Base-by-base conservation (phyloP, 2,888 invertebrate genomes). In the Panorpa germanica region DNA sequence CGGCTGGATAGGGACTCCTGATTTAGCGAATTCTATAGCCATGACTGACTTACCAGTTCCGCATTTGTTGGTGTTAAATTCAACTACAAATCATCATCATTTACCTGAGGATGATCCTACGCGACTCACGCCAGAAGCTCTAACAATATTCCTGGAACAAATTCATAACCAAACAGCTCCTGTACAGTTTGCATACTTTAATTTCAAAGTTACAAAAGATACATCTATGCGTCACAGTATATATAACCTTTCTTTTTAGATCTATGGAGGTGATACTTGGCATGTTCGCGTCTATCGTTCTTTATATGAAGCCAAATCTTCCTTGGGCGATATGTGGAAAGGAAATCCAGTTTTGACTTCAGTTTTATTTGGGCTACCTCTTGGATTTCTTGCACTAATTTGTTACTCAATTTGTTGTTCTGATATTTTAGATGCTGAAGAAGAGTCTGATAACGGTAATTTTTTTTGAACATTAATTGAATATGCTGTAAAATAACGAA, bases 351-450 rank as follows among this genome's bases (percentile, higher is more conserved):
- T 95, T 36, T 59, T 98, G 35, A 91, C 93, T 4, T 66, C 86
- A 17, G 73, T 96, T 4, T 65, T 98, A 29, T 91, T 98, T 53
- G 93, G 95, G 2, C 63, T 96, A 35, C 96, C 96, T 1, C 59
- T 88, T 24, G 85, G 88, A 19, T 93, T 98, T 50, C 65, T 98
- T 12, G 77, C 83, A 13, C 68, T 96, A 12, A 93, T 98, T 43
- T 74, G 88, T 48, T 96, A 96, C 52, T 88, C 91, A 2, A 76
- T 93, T 37, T 96, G 90, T 55, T 96, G 95, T 50, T 80, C 88
- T 30, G 95, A 96, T 50, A 86, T 95, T 44, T 59, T 91, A 39
- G 93, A 91, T 50, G 85, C 85, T 2, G 76, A 80, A 25, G 86
- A 85, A 33, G 81, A 81, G 31, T 81, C 81, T 2, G 41, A 40